Percentiles rank a stretch among this genome's conserved stretches.
These are phyloP conservation scores for Steatocranus sp. DNA, from an alignment of 2,797 vertebrate species.

Conservation along the genomic window DNA sequence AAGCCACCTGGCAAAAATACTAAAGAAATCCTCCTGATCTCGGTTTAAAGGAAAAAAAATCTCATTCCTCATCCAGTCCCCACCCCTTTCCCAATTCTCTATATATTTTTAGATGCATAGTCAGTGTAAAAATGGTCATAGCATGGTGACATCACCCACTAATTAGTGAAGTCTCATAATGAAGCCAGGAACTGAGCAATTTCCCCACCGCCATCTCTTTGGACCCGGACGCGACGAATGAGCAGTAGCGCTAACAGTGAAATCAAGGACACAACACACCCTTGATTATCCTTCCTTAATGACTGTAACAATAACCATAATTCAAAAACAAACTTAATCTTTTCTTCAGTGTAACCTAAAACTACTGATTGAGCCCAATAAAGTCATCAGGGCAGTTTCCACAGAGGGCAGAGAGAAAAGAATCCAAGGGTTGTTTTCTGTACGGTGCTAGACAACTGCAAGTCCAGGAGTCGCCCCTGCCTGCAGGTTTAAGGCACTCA, in stretches of 20 bases:
- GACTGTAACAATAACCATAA: neutral
- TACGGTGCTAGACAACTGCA: neutral
- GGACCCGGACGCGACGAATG: accelerated
- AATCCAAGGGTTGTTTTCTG: neutral
- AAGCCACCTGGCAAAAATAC: neutral
- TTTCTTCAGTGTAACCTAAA: neutral
- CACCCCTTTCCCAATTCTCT: neutral
- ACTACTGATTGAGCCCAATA: neutral
- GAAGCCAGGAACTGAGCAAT: neutral
- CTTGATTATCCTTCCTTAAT: neutral
- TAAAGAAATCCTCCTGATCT: neutral
- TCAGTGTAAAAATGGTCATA: neutral
- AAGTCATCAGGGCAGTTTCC: neutral
- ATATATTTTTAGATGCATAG: neutral
- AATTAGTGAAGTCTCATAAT: neutral
- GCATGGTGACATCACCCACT: neutral
- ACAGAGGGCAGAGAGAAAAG: neutral
- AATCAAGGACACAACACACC: neutral
- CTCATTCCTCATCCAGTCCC: neutral
- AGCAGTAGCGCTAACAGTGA: neutral
- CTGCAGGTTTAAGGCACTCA: neutral
- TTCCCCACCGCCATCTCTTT: neutral
- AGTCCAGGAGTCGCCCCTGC: neutral
- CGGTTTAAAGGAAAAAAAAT: neutral
- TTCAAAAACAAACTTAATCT: neutral